Base-by-base conservation (phyloP, 1,140 invertebrate genomes). In the Bombus waltoni region DNA sequence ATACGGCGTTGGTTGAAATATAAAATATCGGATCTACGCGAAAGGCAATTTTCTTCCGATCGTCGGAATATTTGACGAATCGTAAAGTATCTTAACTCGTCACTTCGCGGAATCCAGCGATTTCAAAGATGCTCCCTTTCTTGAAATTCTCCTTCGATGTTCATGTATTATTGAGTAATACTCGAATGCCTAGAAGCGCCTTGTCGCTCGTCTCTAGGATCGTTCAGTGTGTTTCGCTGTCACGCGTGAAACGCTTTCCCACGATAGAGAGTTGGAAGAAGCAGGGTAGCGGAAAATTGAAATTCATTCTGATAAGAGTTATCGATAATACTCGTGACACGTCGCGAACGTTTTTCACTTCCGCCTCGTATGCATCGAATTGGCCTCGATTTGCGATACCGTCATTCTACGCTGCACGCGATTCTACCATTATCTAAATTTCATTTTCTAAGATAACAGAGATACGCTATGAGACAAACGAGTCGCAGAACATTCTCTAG, bases 101-200 rank as follows among this genome's bases (percentile, higher is more conserved):
- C 66, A 72, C 32, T 47, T 72, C 73, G 62, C 4, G 42, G 71
- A 72, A 85, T 66, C 70, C 42, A 8, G 18, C 47, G 47, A 53
- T 53, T 53, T 53, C 5, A 47, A 35, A 40, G 73, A 68, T 13
- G 35, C 32, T 53, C 13, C 42, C 35, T 38, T 40, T 25, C 10
- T 65, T 47, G 53, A 80, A 77, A 82, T 81, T 53, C 73, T 68
- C 13, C 72, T 40, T 75, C 28, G 42, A 81, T 86, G 57, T 81
- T 89, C 57, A 70, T 89, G 80, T 80, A 76, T 86, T 78, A 78
- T 75, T 74, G 53, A 71, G 72, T 47, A 9, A 77, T 18, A 53
- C 70, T 35, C 42, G 78, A 82, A 68, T 65, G 74, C 18, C 40
- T 44, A 62, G 22, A 79, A 53, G 57, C n/a, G 15, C 4, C 15